Evolutionary conservation across 2,113 vertebrate species (phyloP).

Genomic region (Sorex araneus): DNA sequence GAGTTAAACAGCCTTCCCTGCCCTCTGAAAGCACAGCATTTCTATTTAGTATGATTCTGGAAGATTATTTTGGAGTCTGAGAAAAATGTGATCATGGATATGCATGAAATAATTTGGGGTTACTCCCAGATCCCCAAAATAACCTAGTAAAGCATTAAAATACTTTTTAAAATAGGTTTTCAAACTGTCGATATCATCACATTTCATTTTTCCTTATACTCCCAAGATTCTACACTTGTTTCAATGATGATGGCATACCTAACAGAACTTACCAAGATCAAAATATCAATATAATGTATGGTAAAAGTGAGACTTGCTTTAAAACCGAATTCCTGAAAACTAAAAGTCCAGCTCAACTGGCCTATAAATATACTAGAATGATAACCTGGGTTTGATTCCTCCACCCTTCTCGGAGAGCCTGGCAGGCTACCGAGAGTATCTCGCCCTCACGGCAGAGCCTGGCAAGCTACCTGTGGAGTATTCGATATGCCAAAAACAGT

Average conservation of each 20-base stretch:
- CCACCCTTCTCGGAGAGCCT: too few relatives aligned
- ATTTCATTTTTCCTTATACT: background rate
- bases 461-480: too few relatives aligned
- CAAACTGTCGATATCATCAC: background rate
- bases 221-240: background rate
- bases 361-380: constrained; percentile 1
- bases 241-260: constrained; percentile 16
- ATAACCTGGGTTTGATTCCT: too few relatives aligned
- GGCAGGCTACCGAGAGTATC: too few relatives aligned
- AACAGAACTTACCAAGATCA: constrained; percentile 61
- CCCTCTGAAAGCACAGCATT: background rate
- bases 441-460: too few relatives aligned
- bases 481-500: too few relatives aligned
- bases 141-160: background rate
- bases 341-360: constrained; percentile 3
- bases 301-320: constrained; percentile 51
- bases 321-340: constrained; percentile 45
- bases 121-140: background rate
- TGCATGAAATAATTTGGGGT: background rate
- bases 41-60: background rate
- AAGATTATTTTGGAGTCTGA: background rate
- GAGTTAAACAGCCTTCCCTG: background rate
- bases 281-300: background rate
- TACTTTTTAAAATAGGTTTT: background rate
- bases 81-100: background rate